Evolutionary conservation across 2,113 vertebrate genomes (phyloP), one percentile per base, ranked within the genome.

Genomic region (Tetraodon nigroviridis): DNA sequence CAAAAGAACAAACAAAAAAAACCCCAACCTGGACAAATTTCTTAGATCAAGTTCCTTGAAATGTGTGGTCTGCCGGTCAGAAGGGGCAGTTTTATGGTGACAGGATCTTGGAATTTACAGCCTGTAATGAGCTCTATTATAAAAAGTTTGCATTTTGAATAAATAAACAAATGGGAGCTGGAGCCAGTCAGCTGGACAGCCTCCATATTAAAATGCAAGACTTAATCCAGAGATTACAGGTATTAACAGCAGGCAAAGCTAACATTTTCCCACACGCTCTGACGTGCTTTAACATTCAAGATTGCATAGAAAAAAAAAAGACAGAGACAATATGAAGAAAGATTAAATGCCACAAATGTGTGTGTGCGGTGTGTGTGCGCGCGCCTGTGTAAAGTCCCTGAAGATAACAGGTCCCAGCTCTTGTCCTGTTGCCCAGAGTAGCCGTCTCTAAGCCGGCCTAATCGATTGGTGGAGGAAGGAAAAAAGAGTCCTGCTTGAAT

Each of bases 391-490:
- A 18, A 22, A 57, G 71, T 78, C 75, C 81, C 74, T 58, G 59
- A 64, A 82, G 83, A 85, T 83, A 85, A 82, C 80, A 78, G 75
- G 68, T 78, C 71, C 66, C 82, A 83, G 80, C 83, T 84, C 74
- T 71, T 5, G 59, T 68, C 75, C 51, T 69, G 73, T 71, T 80
- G 75, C 76, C 79, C 78, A 60, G 79, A 84, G 81, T 65, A 83
- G 51, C 64, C 64, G 69, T 79, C 86, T 86, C 83, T 86, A 87
- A 87, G 84, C 87, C 87, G 78, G 79, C 74, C 73, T 87, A 89
- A 90, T 91, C 88, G 87, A 90, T 89, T 73, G 87, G 82, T 56
- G 48, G 83, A 84, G 81, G 82, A 88, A 88, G 85, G 81, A 84
- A 89, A 87, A 88, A 83, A 37, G 11, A 76, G 76, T 67, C 75